Conservation (phyloP, 2,888 invertebrate species). For the Boloria euphrosyne region DNA sequence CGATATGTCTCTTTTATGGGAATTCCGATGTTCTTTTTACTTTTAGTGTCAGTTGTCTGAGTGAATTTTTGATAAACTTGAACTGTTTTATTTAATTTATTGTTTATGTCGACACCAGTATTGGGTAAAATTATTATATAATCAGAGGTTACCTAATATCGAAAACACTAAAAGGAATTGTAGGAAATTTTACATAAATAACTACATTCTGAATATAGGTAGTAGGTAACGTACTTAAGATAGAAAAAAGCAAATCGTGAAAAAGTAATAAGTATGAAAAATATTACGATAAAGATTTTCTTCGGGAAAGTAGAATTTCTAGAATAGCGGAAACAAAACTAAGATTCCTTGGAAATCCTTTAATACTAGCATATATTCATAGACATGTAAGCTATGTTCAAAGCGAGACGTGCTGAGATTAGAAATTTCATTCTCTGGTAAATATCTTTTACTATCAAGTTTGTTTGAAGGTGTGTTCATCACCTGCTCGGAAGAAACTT, state of each 20-base stretch:
- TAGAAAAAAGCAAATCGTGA: background rate
- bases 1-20: conserved; percentile 22
- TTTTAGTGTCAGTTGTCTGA: background rate
- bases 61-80: background rate
- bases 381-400: conserved; percentile 21
- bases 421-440: conserved; percentile 28
- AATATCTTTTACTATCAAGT: conserved; percentile 18
- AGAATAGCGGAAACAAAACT: conserved; percentile 24
- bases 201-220: background rate
- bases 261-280: background rate
- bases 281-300: background rate
- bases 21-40: conserved; percentile 13
- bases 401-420: conserved; percentile 27
- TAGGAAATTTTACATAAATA: background rate
- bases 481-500: conserved; percentile 62
- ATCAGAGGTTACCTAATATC: no score
- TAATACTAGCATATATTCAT: conserved; percentile 28
- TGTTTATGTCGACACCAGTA: no score
- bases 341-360: conserved; percentile 27
- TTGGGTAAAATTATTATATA: no score
- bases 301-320: background rate
- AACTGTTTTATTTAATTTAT: no score
- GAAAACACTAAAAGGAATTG: background rate
- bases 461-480: conserved; percentile 46
- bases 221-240: background rate